These are phyloP conservation scores for Patella depressa DNA, from an alignment of 2,888 invertebrate genomes.

Conservation along the genomic window DNA sequence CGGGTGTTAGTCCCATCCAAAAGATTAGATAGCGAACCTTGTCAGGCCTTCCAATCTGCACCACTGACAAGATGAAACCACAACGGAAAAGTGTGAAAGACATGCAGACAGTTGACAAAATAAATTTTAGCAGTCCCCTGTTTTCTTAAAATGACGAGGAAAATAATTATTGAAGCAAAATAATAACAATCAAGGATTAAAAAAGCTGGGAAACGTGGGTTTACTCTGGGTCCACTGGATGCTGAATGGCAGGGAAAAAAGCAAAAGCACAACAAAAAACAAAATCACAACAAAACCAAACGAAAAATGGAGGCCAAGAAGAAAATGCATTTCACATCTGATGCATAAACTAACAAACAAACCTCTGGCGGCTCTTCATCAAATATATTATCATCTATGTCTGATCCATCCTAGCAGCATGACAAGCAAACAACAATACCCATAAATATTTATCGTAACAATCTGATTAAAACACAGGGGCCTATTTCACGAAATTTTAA, in stretches of 20 bases:
- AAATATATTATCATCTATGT: constrained; percentile 31
- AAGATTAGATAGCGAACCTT: no score
- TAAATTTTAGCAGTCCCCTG: neutral
- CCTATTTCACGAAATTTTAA: no score
- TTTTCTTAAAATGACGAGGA: no score
- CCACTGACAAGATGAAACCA: no score
- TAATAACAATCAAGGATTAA: no score
- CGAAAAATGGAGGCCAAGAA: neutral
- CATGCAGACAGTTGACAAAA: constrained; percentile 14
- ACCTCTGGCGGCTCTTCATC: constrained; percentile 29
- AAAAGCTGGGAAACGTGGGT: no score
- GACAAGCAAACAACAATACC: constrained; percentile 15
- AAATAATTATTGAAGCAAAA: no score
- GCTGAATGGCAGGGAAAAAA: neutral
- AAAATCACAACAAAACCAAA: neutral
- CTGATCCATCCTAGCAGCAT: constrained; percentile 27
- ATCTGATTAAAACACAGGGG: neutral
- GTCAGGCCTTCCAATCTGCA: no score
- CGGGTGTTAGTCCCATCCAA: no score
- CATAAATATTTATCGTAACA: neutral
- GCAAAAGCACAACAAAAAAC: constrained; percentile 1
- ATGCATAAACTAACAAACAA: neutral
- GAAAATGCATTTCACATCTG: constrained; percentile 9
- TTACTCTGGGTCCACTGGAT: no score
- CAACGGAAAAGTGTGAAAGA: constrained; percentile 1